Evolutionary conservation across 2,888 invertebrate genomes (phyloP).

Genomic region (Drosophila nigricruria): DNA sequence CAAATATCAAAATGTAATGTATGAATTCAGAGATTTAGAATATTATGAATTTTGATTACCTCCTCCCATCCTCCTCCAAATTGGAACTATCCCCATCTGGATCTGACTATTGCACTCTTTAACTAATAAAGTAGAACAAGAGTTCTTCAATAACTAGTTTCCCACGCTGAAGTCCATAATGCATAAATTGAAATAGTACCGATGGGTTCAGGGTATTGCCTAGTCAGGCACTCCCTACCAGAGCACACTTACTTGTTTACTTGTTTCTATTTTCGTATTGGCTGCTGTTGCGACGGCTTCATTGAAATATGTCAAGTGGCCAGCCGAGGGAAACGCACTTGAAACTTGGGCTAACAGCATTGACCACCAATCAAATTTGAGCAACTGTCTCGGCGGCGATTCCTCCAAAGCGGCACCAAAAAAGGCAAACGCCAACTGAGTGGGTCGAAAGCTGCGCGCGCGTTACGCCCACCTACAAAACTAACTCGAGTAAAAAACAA

Average conservation of each 20-base stretch:
- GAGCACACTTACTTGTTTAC: not conserved
- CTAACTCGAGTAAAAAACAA: slow-evolving; percentile 14
- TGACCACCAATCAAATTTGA: slow-evolving; percentile 71
- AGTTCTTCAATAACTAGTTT: not conserved
- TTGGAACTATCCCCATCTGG: too few relatives aligned
- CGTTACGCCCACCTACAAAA: slow-evolving; percentile 70
- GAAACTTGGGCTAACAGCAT: slow-evolving; percentile 63
- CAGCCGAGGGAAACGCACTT: slow-evolving; percentile 63
- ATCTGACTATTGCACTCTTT: too few relatives aligned
- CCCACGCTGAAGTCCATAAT: too few relatives aligned
- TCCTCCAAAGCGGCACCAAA: slow-evolving; percentile 69
- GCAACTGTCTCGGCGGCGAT: slow-evolving; percentile 39
- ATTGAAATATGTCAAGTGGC: slow-evolving; percentile 77
- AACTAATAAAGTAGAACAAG: too few relatives aligned
- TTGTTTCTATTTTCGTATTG: slow-evolving; percentile 69
- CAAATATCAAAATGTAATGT: too few relatives aligned
- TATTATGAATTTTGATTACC: too few relatives aligned
- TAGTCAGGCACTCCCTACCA: not conserved
- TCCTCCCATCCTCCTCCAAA: too few relatives aligned
- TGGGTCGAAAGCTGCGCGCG: slow-evolving; percentile 68
- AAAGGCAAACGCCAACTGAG: slow-evolving; percentile 69
- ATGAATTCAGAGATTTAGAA: too few relatives aligned
- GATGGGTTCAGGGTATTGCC: not conserved
- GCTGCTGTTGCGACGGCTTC: slow-evolving; percentile 42
- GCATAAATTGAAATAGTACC: not conserved